Evolutionary conservation across 1,140 invertebrate genomes (phyloP), one percentile per base, ranked within the genome.

Genomic region (Leptinotarsa texana): DNA sequence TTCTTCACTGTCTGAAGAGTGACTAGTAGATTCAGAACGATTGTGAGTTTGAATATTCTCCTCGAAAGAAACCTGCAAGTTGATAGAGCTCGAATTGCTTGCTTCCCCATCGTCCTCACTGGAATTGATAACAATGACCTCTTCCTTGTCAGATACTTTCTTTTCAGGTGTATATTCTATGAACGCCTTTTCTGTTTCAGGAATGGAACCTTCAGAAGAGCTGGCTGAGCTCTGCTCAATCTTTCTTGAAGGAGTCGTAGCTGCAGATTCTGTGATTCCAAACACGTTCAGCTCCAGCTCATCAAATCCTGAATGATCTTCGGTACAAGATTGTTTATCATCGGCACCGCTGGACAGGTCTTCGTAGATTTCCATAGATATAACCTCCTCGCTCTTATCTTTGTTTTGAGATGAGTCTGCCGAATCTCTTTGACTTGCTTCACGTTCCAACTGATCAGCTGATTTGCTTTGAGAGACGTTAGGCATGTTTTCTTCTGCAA

Each of bases 311-410:
- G 18, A 15, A 65, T 63, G 48, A 70, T 75, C 65, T 67, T 65
- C 22, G 57, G 21, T 51, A 48, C 42, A 75, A 62, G 62, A 66
- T 73, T 74, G 33, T 73, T 27, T 15, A 63, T 24, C 5, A 61
- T 71, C 48, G 74, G 62, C 33, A 65, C 67, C 78, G 61, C 78
- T 76, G 11, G 77, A 78, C 13, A 75, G 22, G 69, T 77, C 74
- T 47, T 78, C 77, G 48, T 78, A 78, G 13, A 79, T 62, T 72
- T 77, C 75, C 63, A 77, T 76, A 22, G 67, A 62, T 70, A 70
- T 42, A 27, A 11, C 24, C 15, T 73, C 71, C 24, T 49, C 62
- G 42, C n/a, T 51, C 21, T 51, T 57, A 57, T 57, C 51, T 57
- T 57, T 57, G 51, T 57, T 57, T 15, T 57, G 51, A 18, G 51